Base-by-base conservation (phyloP, 2,888 invertebrate genomes). In the Leptopilina drosophilae region DNA sequence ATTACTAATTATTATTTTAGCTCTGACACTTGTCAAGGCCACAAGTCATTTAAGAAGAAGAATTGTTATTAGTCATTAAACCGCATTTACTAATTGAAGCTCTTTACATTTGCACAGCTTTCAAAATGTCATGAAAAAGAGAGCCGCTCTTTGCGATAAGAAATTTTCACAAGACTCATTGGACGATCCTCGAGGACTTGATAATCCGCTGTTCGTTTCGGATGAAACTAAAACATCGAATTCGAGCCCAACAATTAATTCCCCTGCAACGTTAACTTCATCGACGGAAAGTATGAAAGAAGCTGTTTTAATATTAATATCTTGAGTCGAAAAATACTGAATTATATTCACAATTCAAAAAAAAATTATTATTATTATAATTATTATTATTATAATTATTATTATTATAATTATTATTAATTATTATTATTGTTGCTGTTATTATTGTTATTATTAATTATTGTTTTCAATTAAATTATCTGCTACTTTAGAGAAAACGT, bases 141-240 rank as follows among this genome's bases (percentile, higher is more conserved):
- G 46, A 46, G 20, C 62, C 7, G 64, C 42, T 20, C 42, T 76
- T 40, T 77, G 82, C 5, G 86, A 87, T 49, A 83, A 84, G 42
- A 87, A 87, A 80, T 69, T 80, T 12, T 83, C 87, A 0, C 76
- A 92, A 89, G 83, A 90, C 85, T 78, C 88, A 85, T 49, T 92
- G 89, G 46, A 92, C 91, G 69, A 91, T 89, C 67, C 88, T 67
- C 78, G 85, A 65, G 89, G 87, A 69, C 42, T 88, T 26, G 87
- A 89, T 53, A 91, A 91, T 82, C 88, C 88, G 11, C 84, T 81
- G 6, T 90, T 90, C 64, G 82, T 88, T 46, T 78, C 87, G 12
- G 90, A 90, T 78, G 82, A 76, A 9, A 84, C 81, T 14, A 87
- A 87, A 66, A 84, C 82, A 4, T 80, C 85, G 2, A 82, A 86